Conservation (phyloP, 2,113 vertebrate genomes). For the Ginglymostoma cirratum region DNA sequence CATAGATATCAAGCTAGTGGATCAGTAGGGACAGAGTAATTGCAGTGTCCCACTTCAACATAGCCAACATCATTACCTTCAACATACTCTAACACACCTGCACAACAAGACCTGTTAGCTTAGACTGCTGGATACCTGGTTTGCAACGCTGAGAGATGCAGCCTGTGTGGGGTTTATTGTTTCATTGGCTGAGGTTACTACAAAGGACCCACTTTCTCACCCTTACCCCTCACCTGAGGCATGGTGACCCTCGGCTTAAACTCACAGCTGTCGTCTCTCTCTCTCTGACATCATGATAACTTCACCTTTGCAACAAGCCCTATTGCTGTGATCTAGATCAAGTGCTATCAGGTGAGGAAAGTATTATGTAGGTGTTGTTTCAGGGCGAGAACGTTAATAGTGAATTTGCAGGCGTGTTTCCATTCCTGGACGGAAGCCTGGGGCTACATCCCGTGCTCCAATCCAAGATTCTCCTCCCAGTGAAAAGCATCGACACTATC, state of each 20-base stretch:
- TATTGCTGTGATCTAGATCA: background rate
- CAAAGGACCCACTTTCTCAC: too few relatives aligned
- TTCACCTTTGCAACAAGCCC: too few relatives aligned
- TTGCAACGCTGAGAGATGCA: too few relatives aligned
- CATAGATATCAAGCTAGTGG: background rate
- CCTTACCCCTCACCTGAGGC: too few relatives aligned
- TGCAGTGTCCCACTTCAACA: background rate
- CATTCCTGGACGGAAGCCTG: background rate
- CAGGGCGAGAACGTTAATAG: background rate
- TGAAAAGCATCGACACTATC: background rate
- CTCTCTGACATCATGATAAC: too few relatives aligned
- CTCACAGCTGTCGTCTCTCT: too few relatives aligned
- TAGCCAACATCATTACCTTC: background rate
- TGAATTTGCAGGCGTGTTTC: background rate
- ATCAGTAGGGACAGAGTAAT: background rate
- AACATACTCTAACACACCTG: background rate
- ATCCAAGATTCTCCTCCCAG: background rate
- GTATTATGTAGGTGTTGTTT: background rate
- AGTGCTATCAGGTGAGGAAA: background rate
- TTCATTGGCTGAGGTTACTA: too few relatives aligned
- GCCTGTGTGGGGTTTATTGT: too few relatives aligned
- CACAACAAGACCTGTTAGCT: background rate
- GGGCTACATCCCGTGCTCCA: background rate
- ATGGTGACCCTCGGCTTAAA: too few relatives aligned
- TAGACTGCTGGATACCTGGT: too few relatives aligned